Evolutionary conservation across 2,113 vertebrate species (phyloP).

Genomic region (Abramis brama): DNA sequence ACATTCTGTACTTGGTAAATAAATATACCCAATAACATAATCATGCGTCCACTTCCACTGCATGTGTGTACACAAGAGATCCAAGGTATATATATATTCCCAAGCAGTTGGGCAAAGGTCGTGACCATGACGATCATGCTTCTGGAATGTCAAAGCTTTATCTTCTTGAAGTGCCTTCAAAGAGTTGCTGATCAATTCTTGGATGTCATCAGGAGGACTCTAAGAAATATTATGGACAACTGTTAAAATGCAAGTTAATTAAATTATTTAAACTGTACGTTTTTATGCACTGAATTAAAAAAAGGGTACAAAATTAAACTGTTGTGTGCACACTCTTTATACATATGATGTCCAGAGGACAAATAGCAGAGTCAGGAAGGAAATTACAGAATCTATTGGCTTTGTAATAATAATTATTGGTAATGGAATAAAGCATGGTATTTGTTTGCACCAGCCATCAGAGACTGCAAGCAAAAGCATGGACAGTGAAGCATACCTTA

Average conservation of each 20-base stretch:
- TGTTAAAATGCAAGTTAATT: background rate
- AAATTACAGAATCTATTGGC: background rate
- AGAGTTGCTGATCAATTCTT: constrained; percentile 79
- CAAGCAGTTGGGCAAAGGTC: constrained; percentile 84
- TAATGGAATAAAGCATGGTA: background rate
- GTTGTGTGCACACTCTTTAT: background rate
- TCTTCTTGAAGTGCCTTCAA: constrained; percentile 81
- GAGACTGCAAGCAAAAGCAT: background rate
- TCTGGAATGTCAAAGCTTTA: constrained; percentile 77
- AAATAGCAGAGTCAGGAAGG: background rate
- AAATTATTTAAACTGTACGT: background rate
- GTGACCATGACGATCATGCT: constrained; percentile 80
- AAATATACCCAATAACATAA: constrained; percentile 83
- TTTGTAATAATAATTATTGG: background rate
- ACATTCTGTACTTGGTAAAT: background rate
- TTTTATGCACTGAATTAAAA: background rate
- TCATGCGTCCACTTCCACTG: constrained; percentile 92
- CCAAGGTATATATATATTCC: constrained; percentile 86
- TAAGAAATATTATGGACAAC: constrained; percentile 62
- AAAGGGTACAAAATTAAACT: background rate
- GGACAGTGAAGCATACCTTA: constrained; percentile 75
- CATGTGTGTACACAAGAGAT: constrained; percentile 86
- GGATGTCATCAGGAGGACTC: constrained; percentile 81
- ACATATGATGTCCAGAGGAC: background rate
- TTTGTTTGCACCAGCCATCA: background rate